phyloP scores from a whole-genome alignment of 2,888 invertebrate genomes.

The Ectobius pallidus region DNA sequence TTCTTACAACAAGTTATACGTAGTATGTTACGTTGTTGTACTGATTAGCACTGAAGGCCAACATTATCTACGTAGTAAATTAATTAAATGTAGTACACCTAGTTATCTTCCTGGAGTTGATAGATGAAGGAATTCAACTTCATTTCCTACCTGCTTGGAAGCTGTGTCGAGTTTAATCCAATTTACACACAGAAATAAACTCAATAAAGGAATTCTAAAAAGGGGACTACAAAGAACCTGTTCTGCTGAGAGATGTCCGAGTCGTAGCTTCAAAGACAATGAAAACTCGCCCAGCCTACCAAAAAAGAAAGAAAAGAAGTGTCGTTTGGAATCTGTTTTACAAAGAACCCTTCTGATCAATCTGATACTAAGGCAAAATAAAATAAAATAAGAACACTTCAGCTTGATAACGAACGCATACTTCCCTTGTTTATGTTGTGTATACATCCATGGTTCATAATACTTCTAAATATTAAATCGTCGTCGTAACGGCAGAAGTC shows the following conservation, averaged over 20 bases:
- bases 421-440: neutral
- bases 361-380: neutral
- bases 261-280: neutral
- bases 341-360: neutral
- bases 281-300: neutral
- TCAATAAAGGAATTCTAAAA: constrained; percentile 19
- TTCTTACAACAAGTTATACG: too few relatives aligned
- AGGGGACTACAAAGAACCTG: constrained; percentile 1
- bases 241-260: neutral
- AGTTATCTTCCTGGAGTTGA: too few relatives aligned
- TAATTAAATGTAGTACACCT: too few relatives aligned
- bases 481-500: too few relatives aligned
- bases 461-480: too few relatives aligned
- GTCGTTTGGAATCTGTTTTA: neutral
- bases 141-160: neutral
- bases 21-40: too few relatives aligned
- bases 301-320: neutral
- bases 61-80: too few relatives aligned
- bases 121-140: constrained; percentile 1
- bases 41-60: too few relatives aligned
- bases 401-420: neutral
- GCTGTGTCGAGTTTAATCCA: constrained; percentile 34
- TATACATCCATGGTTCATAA: too few relatives aligned
- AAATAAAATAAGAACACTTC: neutral
- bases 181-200: constrained; percentile 33